Evolutionary conservation across 1,140 invertebrate species (phyloP).

Genomic region (Tetraneura akinire): DNA sequence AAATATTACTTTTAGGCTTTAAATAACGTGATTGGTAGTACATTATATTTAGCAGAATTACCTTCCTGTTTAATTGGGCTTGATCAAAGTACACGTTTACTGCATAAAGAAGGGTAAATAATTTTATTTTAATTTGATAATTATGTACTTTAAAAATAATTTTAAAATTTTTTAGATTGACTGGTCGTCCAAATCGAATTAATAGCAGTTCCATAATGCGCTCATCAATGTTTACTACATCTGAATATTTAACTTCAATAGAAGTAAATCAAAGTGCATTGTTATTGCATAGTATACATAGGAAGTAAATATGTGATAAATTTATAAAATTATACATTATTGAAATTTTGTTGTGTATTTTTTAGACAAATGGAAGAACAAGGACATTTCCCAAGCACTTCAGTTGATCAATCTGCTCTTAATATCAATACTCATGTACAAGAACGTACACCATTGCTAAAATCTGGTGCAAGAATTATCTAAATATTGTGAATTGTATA

Average conservation of each 20-base stretch:
- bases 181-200: conserved; percentile 38
- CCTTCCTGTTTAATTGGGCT: conserved; percentile 47
- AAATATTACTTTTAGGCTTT: conserved; percentile 25
- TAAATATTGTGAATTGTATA: background rate
- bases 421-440: background rate
- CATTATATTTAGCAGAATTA: conserved; percentile 36
- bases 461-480: conserved; percentile 14
- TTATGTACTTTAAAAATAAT: background rate
- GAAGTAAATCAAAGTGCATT: conserved; percentile 46
- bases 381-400: conserved; percentile 1
- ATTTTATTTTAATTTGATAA: background rate
- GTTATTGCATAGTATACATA: conserved; percentile 37
- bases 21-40: background rate
- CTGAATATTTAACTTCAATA: conserved; percentile 26
- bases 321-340: background rate
- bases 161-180: background rate
- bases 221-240: conserved; percentile 32
- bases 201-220: conserved; percentile 29
- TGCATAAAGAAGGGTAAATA: conserved; percentile 45
- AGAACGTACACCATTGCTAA: conserved; percentile 40
- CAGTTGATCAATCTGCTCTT: background rate
- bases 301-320: conserved; percentile 1
- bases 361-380: conserved; percentile 42
- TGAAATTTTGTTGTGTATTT: background rate
- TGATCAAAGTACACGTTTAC: conserved; percentile 36